Conservation (phyloP, 1,140 invertebrate genomes). For the Zaprionus capensis region DNA sequence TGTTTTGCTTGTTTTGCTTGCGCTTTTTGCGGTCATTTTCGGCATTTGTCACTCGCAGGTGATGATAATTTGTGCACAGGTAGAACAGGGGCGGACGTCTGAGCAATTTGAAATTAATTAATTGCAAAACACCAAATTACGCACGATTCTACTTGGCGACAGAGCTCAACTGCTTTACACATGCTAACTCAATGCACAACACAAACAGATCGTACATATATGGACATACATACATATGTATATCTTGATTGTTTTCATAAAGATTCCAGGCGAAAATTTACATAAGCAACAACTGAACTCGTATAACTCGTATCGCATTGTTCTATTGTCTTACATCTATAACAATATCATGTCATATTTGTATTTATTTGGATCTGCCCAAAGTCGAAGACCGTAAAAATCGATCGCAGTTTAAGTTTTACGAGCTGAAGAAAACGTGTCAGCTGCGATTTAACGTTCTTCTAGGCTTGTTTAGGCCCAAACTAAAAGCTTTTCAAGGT, state of each 20-base stretch:
- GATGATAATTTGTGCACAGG: constrained; percentile 36
- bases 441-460: constrained; percentile 3
- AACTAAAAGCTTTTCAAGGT: constrained; percentile 32
- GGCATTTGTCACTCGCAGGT: constrained; percentile 49
- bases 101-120: constrained; percentile 64
- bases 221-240: not conserved
- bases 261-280: constrained; percentile 26
- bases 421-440: not conserved
- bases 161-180: constrained; percentile 16
- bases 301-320: constrained; percentile 14
- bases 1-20: constrained; percentile 19
- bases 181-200: not conserved
- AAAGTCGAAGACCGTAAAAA: constrained; percentile 3
- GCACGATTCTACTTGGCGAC: constrained; percentile 55
- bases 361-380: not conserved
- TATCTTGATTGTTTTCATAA: constrained; percentile 16
- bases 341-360: constrained; percentile 15
- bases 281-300: constrained; percentile 33
- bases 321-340: constrained; percentile 14
- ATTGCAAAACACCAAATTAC: constrained; percentile 80
- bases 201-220: not conserved
- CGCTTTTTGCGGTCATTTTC: constrained; percentile 24
- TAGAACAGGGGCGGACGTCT: constrained; percentile 5
- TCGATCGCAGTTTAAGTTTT: constrained; percentile 16
- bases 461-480: constrained; percentile 12